Evolutionary conservation across 1,140 invertebrate species (phyloP), one percentile per base, ranked within the genome.

Genomic region (Neodiprion virginianus): DNA sequence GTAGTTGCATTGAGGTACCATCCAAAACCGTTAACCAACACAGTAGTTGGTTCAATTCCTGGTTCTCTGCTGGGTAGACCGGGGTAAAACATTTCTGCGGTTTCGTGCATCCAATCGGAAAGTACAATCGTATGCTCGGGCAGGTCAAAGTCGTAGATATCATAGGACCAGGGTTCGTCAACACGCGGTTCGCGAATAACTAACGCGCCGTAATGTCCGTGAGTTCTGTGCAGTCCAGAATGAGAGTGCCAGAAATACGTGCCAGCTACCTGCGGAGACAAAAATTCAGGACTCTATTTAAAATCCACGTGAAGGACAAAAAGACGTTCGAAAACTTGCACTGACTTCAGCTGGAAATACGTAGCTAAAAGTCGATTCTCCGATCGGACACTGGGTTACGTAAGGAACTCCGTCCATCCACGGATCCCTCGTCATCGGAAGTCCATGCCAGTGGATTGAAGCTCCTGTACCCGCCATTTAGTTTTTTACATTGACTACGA

Each of bases 351-450:
- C 90, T 69, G 82, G 79, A 74, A 88, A 89, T 17, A 79, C 80
- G 79, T 93, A 92, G 7, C 88, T 87, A 74, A 93, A 93, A 3
- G 87, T 87, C 67, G 89, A 88, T 0, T 85, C 87, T 28, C 81
- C 81, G n/a, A 93, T 91, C 0, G 92, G 92, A 79, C 92, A 93
- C 78, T 95, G 94, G 0, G 93, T 94, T 7, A 95, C 86, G 85
- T 92, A 92, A 0, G 93, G 92, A 14, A 95, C 92, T 0, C 92
- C 92, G 80, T 93, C 92, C 91, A 92, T 92, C 78, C 88, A 88
- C 0, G 88, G 89, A 0, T 88, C 88, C 11, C 79, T 78, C 0
- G 79, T 77, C 75, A 90, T 89, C 49, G 89, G 88, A 47, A 89
- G 85, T 2, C 90, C 90, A 74, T 91, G 90, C 90, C 89, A 91